phyloP scores from a whole-genome alignment of 2,888 invertebrate species.

The Fabriciana adippe region DNA sequence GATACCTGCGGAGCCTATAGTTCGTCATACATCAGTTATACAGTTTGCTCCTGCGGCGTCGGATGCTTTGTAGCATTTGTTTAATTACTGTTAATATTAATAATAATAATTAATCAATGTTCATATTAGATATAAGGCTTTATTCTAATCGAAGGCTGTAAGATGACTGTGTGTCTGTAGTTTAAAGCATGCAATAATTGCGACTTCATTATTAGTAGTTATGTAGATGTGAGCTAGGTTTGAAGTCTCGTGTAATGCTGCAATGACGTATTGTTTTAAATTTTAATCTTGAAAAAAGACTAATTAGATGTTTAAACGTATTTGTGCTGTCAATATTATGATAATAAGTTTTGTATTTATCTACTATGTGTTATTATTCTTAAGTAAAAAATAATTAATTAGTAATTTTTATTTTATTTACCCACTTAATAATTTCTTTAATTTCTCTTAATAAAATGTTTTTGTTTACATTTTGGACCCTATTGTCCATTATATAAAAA shows the following conservation, averaged over 20 bases:
- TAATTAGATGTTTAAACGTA: constrained; percentile 57
- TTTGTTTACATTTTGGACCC: background rate
- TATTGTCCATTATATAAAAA: too few species aligned
- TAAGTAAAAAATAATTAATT: constrained; percentile 39
- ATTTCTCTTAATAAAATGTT: background rate
- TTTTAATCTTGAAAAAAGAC: constrained; percentile 58
- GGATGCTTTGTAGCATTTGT: constrained; percentile 62
- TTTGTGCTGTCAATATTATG: constrained; percentile 58
- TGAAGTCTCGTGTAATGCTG: constrained; percentile 35
- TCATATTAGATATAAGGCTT: constrained; percentile 46
- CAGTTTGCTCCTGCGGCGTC: constrained; percentile 89
- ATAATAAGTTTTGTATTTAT: constrained; percentile 56
- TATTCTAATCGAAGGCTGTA: constrained; percentile 54
- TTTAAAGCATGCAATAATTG: constrained; percentile 35
- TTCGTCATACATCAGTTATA: constrained; percentile 87
- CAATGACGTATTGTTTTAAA: constrained; percentile 41
- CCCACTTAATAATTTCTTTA: background rate
- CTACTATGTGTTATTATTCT: constrained; percentile 47
- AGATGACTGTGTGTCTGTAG: constrained; percentile 46
- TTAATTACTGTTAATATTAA: constrained; percentile 34
- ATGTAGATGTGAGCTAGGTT: constrained; percentile 32
- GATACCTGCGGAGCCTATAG: constrained; percentile 56
- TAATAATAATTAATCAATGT: constrained; percentile 33
- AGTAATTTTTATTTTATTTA: constrained; percentile 27
- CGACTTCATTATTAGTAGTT: constrained; percentile 39